These are phyloP conservation scores for Callipepla californica DNA, from an alignment of 2,113 vertebrate species.

Conservation along the genomic window DNA sequence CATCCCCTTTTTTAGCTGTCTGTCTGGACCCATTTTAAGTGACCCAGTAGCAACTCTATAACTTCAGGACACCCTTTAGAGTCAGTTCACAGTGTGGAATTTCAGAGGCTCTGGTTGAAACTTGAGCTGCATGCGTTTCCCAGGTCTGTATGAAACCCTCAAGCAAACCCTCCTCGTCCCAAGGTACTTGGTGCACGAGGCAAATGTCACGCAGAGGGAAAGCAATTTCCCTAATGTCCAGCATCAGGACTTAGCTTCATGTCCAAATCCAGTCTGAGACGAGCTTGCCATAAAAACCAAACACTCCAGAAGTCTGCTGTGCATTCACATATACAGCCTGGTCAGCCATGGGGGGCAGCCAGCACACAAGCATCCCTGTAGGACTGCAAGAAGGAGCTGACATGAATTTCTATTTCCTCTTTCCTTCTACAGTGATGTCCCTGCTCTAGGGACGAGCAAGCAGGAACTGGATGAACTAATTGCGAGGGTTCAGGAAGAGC, in stretches of 20 bases:
- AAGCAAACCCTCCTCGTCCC: neutral
- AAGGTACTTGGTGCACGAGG: neutral
- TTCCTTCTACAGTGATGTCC: constrained; percentile 45
- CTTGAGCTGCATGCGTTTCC: neutral
- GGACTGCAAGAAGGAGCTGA: neutral
- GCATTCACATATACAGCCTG: neutral
- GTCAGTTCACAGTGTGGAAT: neutral
- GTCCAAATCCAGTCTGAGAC: neutral
- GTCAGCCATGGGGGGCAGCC: neutral
- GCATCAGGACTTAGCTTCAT: neutral
- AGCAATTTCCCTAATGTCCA: neutral
- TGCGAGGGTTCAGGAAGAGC: constrained; percentile 60
- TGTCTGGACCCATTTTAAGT: neutral
- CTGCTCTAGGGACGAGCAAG: neutral
- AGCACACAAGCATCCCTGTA: neutral
- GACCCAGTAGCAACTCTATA: neutral
- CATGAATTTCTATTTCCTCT: neutral
- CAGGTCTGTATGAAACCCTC: neutral
- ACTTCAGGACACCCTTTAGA: neutral
- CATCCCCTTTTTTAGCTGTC: neutral
- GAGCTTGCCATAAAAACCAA: neutral
- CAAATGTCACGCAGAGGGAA: neutral
- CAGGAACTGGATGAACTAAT: constrained; percentile 63
- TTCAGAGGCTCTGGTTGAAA: neutral
- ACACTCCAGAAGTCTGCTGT: neutral